phyloP scores from a whole-genome alignment of 1,140 invertebrate genomes.

The Drosophila baimaii region DNA sequence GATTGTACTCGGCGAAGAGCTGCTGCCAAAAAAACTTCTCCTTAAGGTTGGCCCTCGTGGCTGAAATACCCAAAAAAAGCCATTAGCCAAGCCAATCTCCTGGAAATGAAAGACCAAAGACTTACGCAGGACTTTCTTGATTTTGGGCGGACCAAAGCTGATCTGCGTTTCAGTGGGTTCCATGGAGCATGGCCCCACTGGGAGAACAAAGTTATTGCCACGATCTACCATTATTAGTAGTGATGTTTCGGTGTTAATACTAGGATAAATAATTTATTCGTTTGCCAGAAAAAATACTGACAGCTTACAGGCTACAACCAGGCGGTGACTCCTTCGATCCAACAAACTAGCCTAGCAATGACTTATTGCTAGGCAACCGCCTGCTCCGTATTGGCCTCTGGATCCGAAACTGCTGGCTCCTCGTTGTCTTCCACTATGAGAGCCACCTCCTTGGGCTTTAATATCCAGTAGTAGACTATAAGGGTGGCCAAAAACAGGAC shows the following conservation, averaged over 20 bases:
- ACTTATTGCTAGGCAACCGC: conserved; percentile 51
- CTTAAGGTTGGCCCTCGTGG: conserved; percentile 61
- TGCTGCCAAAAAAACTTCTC: conserved; percentile 78
- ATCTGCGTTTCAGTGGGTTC: conserved; percentile 54
- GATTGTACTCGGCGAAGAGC: conserved; percentile 72
- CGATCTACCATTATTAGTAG: conserved; percentile 31
- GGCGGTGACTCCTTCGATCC: conserved; percentile 9
- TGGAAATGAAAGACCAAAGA: background rate
- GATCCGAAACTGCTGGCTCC: background rate
- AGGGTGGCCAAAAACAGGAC: conserved; percentile 85
- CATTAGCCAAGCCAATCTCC: too few relatives aligned
- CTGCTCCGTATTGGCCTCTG: conserved; percentile 1
- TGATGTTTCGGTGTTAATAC: conserved; percentile 20
- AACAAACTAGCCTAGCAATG: conserved; percentile 30
- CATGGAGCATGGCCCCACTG: conserved; percentile 42
- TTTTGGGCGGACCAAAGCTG: conserved; percentile 59
- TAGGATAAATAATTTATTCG: conserved; percentile 73
- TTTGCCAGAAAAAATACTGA: conserved; percentile 25
- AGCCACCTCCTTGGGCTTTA: conserved; percentile 86
- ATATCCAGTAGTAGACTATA: conserved; percentile 85
- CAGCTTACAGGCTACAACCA: conserved; percentile 22
- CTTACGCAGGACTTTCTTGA: conserved; percentile 61
- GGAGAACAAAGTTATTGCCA: conserved; percentile 30
- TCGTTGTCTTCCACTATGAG: conserved; percentile 80
- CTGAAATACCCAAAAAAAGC: conserved; percentile 22